Conservation (phyloP, 2,888 invertebrate genomes). For the Lasioglossum lativentre region DNA sequence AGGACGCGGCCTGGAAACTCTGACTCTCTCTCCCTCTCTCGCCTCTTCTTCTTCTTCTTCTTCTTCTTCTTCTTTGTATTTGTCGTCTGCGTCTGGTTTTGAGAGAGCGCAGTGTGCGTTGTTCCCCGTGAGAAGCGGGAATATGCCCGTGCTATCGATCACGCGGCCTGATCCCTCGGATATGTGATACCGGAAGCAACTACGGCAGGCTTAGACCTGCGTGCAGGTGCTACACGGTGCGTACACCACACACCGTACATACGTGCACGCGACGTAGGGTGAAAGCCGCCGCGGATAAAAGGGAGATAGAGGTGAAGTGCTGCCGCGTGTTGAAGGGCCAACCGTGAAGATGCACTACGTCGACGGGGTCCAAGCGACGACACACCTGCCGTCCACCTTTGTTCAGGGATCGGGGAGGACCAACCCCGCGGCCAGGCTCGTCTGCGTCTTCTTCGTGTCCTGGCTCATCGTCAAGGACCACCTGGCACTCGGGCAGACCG, state of each 20-base stretch:
- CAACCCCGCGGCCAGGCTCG: conserved; percentile 67
- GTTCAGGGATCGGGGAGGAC: conserved; percentile 56
- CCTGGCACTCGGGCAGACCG: conserved; percentile 77
- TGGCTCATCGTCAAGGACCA: conserved; percentile 73
- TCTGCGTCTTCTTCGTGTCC: conserved; percentile 73
- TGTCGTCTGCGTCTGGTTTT: not conserved
- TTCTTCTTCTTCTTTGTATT: not conserved
- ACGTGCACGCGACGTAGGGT: conserved; percentile 54
- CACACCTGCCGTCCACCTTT: conserved; percentile 79
- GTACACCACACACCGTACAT: conserved; percentile 26
- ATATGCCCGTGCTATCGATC: conserved; percentile 71
- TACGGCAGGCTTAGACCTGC: conserved; percentile 71
- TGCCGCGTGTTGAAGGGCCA: conserved; percentile 74
- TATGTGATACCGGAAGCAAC: conserved; percentile 76
- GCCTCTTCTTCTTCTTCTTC: not conserved
- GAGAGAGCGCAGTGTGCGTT: conserved; percentile 43
- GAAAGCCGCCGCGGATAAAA: conserved; percentile 15
- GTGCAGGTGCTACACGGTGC: conserved; percentile 64
- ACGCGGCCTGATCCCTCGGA: conserved; percentile 66
- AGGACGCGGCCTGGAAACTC: conserved; percentile 8
- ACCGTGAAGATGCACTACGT: conserved; percentile 59
- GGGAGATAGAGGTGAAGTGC: conserved; percentile 37
- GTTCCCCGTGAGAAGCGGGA: conserved; percentile 46
- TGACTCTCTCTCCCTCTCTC: not conserved
- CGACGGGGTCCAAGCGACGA: conserved; percentile 54